A percentile compares a stretch with the other conserved stretches of the same genome.
phyloP scores from a whole-genome alignment of 2,797 vertebrate genomes.

The Galagoides demidoff region DNA sequence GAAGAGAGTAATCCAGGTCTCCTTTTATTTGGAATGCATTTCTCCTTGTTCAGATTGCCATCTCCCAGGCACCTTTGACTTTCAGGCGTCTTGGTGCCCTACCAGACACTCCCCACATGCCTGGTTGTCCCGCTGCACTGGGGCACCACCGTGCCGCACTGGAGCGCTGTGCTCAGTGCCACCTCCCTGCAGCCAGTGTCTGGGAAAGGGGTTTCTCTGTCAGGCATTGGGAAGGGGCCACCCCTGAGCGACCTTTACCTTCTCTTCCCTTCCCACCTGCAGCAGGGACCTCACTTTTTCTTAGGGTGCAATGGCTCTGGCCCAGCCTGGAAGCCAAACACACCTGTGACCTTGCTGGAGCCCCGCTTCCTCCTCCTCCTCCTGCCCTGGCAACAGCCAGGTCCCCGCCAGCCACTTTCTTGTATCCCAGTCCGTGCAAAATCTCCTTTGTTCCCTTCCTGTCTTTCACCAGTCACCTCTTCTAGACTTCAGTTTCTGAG shows the following conservation, averaged over 20 bases:
- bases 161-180: neutral
- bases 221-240: neutral
- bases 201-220: neutral
- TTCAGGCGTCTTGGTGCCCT: neutral
- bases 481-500: neutral
- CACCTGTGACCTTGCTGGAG: neutral
- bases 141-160: rapidly evolving
- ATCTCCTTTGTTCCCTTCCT: neutral
- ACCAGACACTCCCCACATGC: neutral
- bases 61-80: neutral
- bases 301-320: neutral
- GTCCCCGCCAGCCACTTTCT: neutral
- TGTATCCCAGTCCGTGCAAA: neutral
- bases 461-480: neutral
- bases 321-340: neutral
- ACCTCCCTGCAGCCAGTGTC: neutral
- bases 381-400: too few species aligned
- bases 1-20: neutral
- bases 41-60: neutral
- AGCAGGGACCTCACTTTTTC: neutral
- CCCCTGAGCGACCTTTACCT: neutral
- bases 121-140: neutral
- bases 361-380: too few species aligned
- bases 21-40: neutral
- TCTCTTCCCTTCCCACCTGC: neutral